Conservation (phyloP, 2,113 vertebrate genomes). For the Diadophis punctatus region DNA sequence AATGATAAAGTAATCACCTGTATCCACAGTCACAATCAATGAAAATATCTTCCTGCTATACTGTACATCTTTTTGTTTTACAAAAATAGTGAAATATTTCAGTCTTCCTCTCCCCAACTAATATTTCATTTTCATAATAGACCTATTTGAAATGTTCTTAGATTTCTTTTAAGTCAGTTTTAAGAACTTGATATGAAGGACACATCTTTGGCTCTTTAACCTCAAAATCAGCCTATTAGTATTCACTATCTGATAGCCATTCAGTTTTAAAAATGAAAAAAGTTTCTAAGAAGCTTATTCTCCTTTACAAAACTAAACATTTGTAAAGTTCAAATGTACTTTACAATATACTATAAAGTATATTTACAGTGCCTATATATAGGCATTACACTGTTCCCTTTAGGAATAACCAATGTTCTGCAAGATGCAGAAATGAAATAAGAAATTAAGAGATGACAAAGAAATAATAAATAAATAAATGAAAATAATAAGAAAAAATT, state of each 20-base stretch:
- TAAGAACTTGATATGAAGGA: slow-evolving; percentile 2
- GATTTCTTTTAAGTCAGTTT: slow-evolving; percentile 8
- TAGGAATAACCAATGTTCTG: not conserved
- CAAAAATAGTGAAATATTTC: not conserved
- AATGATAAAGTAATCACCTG: not conserved
- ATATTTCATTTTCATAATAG: not conserved
- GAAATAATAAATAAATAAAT: no score
- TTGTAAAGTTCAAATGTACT: no score
- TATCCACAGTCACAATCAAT: not conserved
- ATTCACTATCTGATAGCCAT: not conserved
- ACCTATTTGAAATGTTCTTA: slow-evolving; percentile 1
- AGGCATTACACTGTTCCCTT: not conserved
- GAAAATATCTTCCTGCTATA: not conserved
- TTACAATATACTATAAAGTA: no score
- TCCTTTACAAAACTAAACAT: not conserved
- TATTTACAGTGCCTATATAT: not conserved
- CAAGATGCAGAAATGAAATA: not conserved
- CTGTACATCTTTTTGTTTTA: not conserved
- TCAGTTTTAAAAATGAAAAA: not conserved
- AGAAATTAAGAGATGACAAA: no score
- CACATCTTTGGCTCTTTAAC: not conserved
- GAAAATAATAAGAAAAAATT: no score
- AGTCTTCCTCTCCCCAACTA: not conserved
- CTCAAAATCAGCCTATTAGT: not conserved
- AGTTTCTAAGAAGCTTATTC: not conserved